Percentiles rank a stretch among this genome's conserved stretches.
Evolutionary conservation across 2,797 vertebrate species (phyloP).

Genomic region (Sebastiscus tertius): DNA sequence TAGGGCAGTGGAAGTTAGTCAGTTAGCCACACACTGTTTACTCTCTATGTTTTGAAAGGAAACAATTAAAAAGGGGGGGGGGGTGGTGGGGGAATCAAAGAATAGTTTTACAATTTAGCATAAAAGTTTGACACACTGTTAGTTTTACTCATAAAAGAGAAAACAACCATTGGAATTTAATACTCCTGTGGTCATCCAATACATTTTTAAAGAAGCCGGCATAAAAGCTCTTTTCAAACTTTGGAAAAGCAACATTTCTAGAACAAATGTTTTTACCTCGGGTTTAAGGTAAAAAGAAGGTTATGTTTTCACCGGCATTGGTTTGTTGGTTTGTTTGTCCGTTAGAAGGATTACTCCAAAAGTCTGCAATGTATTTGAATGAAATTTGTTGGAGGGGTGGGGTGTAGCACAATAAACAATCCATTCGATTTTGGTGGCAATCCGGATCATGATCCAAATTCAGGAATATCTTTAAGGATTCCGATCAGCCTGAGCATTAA

Average conservation of each 20-base stretch:
- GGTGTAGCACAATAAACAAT: too few relatives aligned
- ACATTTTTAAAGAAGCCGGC: background rate
- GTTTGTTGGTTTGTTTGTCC: too few relatives aligned
- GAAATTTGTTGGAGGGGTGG: fast-evolving
- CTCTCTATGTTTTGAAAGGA: constrained; percentile 36
- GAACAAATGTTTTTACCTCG: background rate
- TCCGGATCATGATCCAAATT: too few relatives aligned
- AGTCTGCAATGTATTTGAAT: too few relatives aligned
- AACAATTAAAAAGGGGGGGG: constrained; percentile 35
- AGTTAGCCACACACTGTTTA: constrained; percentile 53
- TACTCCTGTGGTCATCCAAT: background rate
- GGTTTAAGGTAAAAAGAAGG: too few relatives aligned
- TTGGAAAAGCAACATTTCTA: background rate
- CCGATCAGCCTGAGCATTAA: too few relatives aligned
- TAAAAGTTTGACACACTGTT: background rate
- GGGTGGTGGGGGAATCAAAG: background rate
- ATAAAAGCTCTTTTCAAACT: background rate
- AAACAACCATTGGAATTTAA: background rate
- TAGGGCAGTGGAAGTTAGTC: constrained; percentile 60
- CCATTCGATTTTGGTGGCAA: too few relatives aligned
- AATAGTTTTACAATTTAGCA: background rate
- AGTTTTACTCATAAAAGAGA: background rate
- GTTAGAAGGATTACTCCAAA: too few relatives aligned
- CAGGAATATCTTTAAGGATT: too few relatives aligned
- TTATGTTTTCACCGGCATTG: too few relatives aligned